Evolutionary conservation across 2,797 vertebrate genomes (phyloP).

Genomic region (Sebastes baramenuke): DNA sequence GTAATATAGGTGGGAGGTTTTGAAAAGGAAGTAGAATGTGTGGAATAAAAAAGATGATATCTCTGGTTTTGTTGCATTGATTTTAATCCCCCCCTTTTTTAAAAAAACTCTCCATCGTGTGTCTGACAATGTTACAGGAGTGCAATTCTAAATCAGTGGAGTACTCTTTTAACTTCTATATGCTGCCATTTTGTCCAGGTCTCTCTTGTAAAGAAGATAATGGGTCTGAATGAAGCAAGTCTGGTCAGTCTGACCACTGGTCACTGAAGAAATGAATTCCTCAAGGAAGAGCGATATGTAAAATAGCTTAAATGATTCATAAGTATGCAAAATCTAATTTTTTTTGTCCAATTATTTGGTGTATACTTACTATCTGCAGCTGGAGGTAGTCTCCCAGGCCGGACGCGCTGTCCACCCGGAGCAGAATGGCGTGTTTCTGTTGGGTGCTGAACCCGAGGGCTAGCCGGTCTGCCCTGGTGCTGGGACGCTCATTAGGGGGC

Average conservation of each 20-base stretch:
- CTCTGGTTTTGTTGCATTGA: neutral
- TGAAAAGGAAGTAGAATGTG: neutral
- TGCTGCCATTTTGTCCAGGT: no score
- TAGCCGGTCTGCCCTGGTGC: conserved; percentile 96
- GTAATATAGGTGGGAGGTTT: neutral
- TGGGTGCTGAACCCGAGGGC: conserved; percentile 98
- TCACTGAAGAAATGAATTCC: neutral
- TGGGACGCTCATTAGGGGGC: conserved; percentile 98
- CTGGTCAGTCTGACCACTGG: no score
- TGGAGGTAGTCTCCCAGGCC: conserved; percentile 98
- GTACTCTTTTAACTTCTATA: no score
- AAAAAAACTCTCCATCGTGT: no score
- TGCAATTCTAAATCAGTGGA: rapidly evolving
- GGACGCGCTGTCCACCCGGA: conserved; percentile 96
- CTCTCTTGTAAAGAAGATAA: no score
- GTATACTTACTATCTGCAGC: conserved; percentile 95
- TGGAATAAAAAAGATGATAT: neutral
- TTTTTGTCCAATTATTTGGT: neutral
- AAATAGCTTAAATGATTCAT: neutral
- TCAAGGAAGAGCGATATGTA: neutral
- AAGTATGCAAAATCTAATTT: neutral
- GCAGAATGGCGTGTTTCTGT: conserved; percentile 94
- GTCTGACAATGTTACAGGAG: no score
- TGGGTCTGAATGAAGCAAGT: no score
- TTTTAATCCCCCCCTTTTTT: no score